Evolutionary conservation across 2,888 invertebrate genomes (phyloP), one percentile per base, ranked within the genome.

Genomic region (Neuroscelio doddi): DNA sequence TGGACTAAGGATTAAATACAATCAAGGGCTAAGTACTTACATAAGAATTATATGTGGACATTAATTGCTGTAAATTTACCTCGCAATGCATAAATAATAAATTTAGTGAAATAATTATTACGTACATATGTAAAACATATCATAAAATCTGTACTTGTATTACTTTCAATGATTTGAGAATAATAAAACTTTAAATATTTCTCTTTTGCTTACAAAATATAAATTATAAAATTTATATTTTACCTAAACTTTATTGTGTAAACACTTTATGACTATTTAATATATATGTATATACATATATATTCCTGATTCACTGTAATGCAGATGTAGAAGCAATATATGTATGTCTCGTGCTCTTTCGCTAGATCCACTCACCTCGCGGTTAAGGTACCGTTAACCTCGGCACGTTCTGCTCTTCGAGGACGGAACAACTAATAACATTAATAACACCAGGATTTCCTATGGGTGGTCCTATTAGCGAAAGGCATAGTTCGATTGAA

Each of bases 351-450:
- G 69, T 64, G 70, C 74, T 68, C 71, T 68, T 69, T 71, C 72
- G 73, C 71, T 68, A 68, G 69, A 71, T 75, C 64, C 69, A 69
- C 73, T 76, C 74, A 69, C 70, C 61, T 59, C 72, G 72, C 70
- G 70, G 68, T 68, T 68, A 55, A 65, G 68, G 66, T 77, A 76
- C 77, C 77, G 77, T 76, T 77, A 77, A 72, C 49, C 61, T 63
- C 72, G 65, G 69, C 70, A 59, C 74, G 72, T 71, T 73, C 72
- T 59, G 67, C 70, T 64, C 70, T 59, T 67, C 68, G 73, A 68
- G 70, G 71, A 77, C 76, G 70, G 75, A 74, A 71, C 71, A 67
- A 74, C 74, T 76, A 76, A 75, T 76, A 75, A 74, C 73, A 72
- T 75, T 76, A 73, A 77, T 75, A 76, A 76, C 68, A 62, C 66